Evolutionary conservation across 2,113 vertebrate genomes (phyloP).

Genomic region (Misgurnus mizolepis): DNA sequence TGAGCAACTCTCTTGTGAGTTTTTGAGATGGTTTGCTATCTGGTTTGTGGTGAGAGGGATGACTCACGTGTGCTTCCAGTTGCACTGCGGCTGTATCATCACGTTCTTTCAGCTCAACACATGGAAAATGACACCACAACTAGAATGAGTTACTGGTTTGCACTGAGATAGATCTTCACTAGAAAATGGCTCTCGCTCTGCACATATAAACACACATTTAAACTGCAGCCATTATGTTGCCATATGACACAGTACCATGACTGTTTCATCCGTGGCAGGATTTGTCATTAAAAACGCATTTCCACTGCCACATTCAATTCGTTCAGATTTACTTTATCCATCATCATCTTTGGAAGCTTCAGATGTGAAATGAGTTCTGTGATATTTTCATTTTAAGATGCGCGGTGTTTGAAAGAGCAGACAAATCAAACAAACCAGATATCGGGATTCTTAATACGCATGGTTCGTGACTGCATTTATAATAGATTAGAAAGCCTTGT

Average conservation of each 20-base stretch:
- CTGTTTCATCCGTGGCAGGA: slow-evolving; percentile 14
- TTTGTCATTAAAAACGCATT: slow-evolving; percentile 42
- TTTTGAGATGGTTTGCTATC: slow-evolving; percentile 14
- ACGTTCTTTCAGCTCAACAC: slow-evolving; percentile 5
- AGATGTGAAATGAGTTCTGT: slow-evolving; percentile 45
- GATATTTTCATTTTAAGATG: slow-evolving; percentile 45
- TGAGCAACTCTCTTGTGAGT: slow-evolving; percentile 15
- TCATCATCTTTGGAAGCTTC: slow-evolving; percentile 34
- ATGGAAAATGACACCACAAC: slow-evolving; percentile 42
- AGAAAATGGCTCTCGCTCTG: slow-evolving; percentile 42
- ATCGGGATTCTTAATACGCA: not conserved
- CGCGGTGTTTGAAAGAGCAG: slow-evolving; percentile 21
- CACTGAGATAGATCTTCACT: slow-evolving; percentile 38
- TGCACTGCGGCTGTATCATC: slow-evolving; percentile 14
- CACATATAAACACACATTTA: slow-evolving; percentile 21
- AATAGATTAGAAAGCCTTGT: not conserved
- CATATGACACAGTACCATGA: not conserved
- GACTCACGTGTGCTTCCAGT: slow-evolving; percentile 38
- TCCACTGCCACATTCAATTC: slow-evolving; percentile 34
- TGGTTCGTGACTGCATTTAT: not conserved
- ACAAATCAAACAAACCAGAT: not conserved
- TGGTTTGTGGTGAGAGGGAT: slow-evolving; percentile 32
- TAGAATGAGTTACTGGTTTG: slow-evolving; percentile 29
- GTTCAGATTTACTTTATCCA: slow-evolving; percentile 15
- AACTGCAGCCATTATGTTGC: slow-evolving; percentile 29